Conservation (phyloP, 2,888 invertebrate genomes). For the Epirrita christyi region DNA sequence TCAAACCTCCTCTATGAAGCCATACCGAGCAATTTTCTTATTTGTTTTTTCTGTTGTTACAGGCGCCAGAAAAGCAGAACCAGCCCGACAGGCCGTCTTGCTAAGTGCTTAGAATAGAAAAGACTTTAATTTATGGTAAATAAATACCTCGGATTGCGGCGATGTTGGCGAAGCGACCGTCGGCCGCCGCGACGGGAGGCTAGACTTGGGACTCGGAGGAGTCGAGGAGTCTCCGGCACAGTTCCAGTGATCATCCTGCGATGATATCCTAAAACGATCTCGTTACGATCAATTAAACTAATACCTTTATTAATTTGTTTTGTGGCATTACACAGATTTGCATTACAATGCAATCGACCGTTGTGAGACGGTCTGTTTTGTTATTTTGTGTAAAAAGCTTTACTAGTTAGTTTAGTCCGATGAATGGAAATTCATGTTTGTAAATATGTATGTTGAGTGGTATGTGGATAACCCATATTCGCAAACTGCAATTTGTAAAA, state of each 20-base stretch:
- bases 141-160: conserved; percentile 67
- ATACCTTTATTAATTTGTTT: conserved; percentile 60
- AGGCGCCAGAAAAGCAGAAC: conserved; percentile 87
- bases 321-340: conserved; percentile 82
- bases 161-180: conserved; percentile 31
- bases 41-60: conserved; percentile 77
- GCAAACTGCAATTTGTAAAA: conserved; percentile 42
- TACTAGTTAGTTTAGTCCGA: conserved; percentile 75
- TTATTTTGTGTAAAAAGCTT: conserved; percentile 83
- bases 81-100: conserved; percentile 85
- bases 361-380: conserved; percentile 65
- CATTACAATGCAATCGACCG: conserved; percentile 77
- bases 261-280: conserved; percentile 83
- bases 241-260: conserved; percentile 75
- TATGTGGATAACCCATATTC: conserved; percentile 56
- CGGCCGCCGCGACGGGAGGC: conserved; percentile 46
- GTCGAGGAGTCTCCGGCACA: conserved; percentile 52
- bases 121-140: conserved; percentile 76
- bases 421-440: conserved; percentile 73
- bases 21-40: conserved; percentile 45
- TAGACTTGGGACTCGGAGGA: conserved; percentile 37
- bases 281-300: conserved; percentile 81
- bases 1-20: conserved; percentile 17
- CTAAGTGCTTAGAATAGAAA: conserved; percentile 68
- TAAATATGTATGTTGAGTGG: conserved; percentile 76